Evolutionary conservation across 2,797 vertebrate species (phyloP).

Genomic region (Antennarius maculatus): DNA sequence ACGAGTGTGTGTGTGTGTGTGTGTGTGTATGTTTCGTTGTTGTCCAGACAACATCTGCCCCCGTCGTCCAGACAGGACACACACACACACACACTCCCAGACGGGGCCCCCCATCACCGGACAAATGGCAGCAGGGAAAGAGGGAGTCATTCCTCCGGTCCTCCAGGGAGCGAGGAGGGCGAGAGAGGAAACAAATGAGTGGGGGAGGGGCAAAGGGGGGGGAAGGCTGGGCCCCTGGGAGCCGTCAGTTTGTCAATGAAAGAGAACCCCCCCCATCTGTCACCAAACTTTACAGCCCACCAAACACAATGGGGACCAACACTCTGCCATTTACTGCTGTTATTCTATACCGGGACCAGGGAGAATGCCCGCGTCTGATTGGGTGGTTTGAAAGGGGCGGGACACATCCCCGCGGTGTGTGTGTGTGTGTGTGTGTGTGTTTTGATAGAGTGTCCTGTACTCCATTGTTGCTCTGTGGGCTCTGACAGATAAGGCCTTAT

Average conservation of each 20-base stretch:
- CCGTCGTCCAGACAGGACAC: conserved; percentile 24
- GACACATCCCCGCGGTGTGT: conserved; percentile 11
- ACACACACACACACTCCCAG: conserved; percentile 3
- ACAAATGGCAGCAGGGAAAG: conserved; percentile 26
- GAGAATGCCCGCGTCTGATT: background rate
- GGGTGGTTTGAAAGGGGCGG: background rate
- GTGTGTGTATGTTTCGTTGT: conserved; percentile 4
- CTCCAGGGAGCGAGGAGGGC: conserved; percentile 6
- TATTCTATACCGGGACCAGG: fast-evolving
- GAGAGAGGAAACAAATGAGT: conserved; percentile 18
- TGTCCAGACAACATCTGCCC: conserved; percentile 46
- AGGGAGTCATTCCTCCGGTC: conserved; percentile 26
- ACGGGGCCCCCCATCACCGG: conserved; percentile 14
- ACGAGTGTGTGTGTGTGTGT: background rate
- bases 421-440: too few species aligned
- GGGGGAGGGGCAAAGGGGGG: background rate
- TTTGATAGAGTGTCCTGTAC: conserved; percentile 3
- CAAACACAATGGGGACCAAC: conserved; percentile 33
- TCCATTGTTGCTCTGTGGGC: conserved; percentile 1
- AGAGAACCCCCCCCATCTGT: conserved; percentile 39
- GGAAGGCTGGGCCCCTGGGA: conserved; percentile 28
- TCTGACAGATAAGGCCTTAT: conserved; percentile 11
- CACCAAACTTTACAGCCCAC: conserved; percentile 30
- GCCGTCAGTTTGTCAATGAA: conserved; percentile 39
- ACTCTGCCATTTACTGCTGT: conserved; percentile 19